Percentiles rank a stretch among this genome's conserved stretches.
These are phyloP conservation scores for Athene cunicularia DNA, from an alignment of 2,113 vertebrate species.

Conservation along the genomic window DNA sequence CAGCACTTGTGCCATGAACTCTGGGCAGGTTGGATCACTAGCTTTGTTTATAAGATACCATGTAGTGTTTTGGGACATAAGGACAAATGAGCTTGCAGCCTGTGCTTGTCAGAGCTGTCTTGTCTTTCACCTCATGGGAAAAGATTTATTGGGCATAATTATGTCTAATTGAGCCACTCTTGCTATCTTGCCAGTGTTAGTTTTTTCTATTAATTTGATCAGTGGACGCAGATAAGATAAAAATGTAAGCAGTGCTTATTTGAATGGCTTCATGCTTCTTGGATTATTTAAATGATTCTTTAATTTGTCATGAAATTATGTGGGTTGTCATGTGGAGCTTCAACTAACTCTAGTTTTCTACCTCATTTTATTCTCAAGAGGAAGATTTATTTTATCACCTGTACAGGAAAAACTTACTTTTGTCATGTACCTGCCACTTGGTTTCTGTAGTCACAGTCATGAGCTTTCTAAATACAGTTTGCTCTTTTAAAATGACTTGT, in stretches of 20 bases:
- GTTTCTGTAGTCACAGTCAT: neutral
- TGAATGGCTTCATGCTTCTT: neutral
- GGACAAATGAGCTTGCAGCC: neutral
- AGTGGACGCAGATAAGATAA: neutral
- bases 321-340: neutral
- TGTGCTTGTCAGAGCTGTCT: neutral
- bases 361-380: neutral
- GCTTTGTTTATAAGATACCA: neutral
- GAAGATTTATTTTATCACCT: neutral
- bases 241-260: neutral
- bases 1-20: neutral
- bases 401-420: neutral
- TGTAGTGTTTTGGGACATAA: neutral
- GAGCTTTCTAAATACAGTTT: neutral
- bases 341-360: neutral
- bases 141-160: constrained; percentile 8
- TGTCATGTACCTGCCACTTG: neutral
- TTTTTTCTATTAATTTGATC: constrained; percentile 29
- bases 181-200: neutral
- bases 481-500: neutral
- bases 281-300: neutral
- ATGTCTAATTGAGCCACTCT: neutral
- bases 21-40: neutral
- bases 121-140: constrained; percentile 15
- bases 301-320: neutral